Percentiles rank a stretch among this genome's conserved stretches.
These are phyloP conservation scores for Rhinatrema bivittatum DNA, from an alignment of 2,797 vertebrate species.

Conservation along the genomic window DNA sequence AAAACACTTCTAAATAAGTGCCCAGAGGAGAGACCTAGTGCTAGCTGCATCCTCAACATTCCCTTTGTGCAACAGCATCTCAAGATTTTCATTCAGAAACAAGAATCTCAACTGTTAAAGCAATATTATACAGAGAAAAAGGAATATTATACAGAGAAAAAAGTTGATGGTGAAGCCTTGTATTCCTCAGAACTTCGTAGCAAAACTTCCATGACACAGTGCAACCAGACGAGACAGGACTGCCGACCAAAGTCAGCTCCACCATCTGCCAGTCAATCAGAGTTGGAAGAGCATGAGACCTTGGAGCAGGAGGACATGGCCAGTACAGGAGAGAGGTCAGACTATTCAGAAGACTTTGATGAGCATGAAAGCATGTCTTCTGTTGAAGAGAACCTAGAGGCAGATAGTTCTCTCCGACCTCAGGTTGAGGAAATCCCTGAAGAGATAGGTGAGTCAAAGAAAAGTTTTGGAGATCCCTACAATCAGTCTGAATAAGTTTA, in stretches of 20 bases:
- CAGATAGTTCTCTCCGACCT: neutral
- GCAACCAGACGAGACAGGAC: neutral
- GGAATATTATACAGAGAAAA: neutral
- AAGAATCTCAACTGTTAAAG: conserved; percentile 20
- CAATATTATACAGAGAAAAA: neutral
- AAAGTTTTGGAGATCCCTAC: too few species aligned
- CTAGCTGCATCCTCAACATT: conserved; percentile 41
- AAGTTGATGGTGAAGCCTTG: neutral
- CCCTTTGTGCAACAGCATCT: conserved; percentile 48
- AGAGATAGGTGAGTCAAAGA: conserved; percentile 46
- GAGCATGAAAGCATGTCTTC: conserved; percentile 51
- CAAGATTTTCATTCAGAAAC: conserved; percentile 28
- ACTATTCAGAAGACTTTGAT: conserved; percentile 70
- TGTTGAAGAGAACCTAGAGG: conserved; percentile 32
- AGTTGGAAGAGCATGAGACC: neutral
- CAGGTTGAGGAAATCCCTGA: conserved; percentile 19
- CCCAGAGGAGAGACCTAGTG: conserved; percentile 57
- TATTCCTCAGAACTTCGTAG: neutral
- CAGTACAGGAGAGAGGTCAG: conserved; percentile 30
- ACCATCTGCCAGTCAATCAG: neutral
- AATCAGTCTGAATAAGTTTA: too few species aligned
- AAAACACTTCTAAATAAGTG: conserved; percentile 45
- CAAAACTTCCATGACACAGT: neutral
- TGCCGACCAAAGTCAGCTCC: neutral
- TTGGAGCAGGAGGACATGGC: conserved; percentile 11